These are phyloP conservation scores for Buathra laborator DNA, from an alignment of 2,888 invertebrate species.

Conservation along the genomic window DNA sequence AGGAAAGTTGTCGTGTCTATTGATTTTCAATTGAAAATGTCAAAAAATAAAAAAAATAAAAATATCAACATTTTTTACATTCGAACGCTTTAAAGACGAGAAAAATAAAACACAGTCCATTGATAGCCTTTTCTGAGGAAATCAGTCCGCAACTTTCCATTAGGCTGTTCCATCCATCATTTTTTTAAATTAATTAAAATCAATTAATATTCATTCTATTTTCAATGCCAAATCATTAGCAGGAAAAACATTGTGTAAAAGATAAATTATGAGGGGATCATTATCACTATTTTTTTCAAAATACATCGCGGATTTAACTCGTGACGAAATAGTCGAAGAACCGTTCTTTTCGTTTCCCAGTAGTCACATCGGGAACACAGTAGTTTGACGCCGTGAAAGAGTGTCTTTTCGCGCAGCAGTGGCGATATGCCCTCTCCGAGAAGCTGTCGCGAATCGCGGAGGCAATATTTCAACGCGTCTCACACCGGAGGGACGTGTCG, in stretches of 20 bases:
- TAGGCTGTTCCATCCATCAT: too few relatives aligned
- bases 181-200: too few relatives aligned
- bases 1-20: not conserved
- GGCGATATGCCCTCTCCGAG: slow-evolving; percentile 63
- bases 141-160: too few relatives aligned
- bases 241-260: not conserved
- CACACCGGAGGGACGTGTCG: slow-evolving; percentile 63
- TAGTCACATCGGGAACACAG: not conserved
- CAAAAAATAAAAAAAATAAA: not conserved
- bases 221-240: not conserved
- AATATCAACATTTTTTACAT: not conserved
- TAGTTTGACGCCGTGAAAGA: slow-evolving; percentile 34
- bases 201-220: too few relatives aligned
- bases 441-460: slow-evolving; percentile 82
- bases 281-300: not conserved
- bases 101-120: not conserved
- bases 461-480: slow-evolving; percentile 82
- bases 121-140: too few relatives aligned
- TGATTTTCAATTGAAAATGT: not conserved
- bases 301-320: not conserved
- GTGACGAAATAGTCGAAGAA: not conserved
- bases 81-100: not conserved
- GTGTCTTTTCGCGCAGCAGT: slow-evolving; percentile 45
- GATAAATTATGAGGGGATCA: not conserved
- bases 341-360: not conserved